Conservation (phyloP, 2,797 vertebrate genomes). For the Rhyacichthys aspro region DNA sequence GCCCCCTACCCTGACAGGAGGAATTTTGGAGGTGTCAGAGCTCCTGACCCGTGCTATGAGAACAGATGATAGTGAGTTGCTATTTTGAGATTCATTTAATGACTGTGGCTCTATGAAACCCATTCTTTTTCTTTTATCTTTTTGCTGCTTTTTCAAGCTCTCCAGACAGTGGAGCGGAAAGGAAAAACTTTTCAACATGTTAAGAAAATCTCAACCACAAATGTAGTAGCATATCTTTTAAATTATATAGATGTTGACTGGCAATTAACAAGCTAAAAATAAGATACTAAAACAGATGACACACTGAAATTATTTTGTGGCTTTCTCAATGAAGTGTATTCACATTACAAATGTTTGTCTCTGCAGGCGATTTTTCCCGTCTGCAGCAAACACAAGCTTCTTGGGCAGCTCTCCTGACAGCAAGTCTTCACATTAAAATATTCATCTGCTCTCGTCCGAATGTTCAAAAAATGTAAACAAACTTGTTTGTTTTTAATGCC, state of each 20-base stretch:
- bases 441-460: slow-evolving; percentile 49
- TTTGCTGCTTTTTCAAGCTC: slow-evolving; percentile 54
- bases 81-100: slow-evolving; percentile 89
- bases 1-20: slow-evolving; percentile 79
- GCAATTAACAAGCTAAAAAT: slow-evolving; percentile 47
- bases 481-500: slow-evolving; percentile 44
- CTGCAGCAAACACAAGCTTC: slow-evolving; percentile 29
- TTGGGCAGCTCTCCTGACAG: slow-evolving; percentile 52
- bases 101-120: slow-evolving; percentile 79
- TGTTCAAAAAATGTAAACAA: slow-evolving; percentile 55
- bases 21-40: slow-evolving; percentile 85
- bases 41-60: slow-evolving; percentile 84
- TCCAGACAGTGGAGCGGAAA: slow-evolving; percentile 52
- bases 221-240: slow-evolving; percentile 60
- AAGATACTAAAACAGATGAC: slow-evolving; percentile 48
- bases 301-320: slow-evolving; percentile 45
- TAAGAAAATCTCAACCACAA: slow-evolving; percentile 48
- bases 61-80: slow-evolving; percentile 85
- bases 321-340: slow-evolving; percentile 45
- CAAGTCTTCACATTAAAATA: slow-evolving; percentile 57
- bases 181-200: slow-evolving; percentile 45
- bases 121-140: slow-evolving; percentile 78
- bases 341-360: slow-evolving; percentile 50
- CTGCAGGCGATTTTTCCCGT: slow-evolving; percentile 32
- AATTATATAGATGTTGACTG: slow-evolving; percentile 74